phyloP scores from a whole-genome alignment of 2,888 invertebrate genomes.

The Panopea generosa region DNA sequence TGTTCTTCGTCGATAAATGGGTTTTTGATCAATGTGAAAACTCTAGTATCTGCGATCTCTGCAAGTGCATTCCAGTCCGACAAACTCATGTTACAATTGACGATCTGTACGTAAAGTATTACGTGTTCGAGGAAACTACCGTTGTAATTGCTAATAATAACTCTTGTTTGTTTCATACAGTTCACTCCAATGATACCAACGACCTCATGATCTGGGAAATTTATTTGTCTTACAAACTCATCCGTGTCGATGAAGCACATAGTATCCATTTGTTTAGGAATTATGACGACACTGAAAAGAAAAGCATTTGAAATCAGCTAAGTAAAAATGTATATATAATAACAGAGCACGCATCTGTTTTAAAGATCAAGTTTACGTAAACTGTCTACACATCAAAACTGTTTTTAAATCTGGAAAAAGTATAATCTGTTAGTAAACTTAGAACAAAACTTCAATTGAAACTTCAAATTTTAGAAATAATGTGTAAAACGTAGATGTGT shows the following conservation, averaged over 20 bases:
- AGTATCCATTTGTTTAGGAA: background rate
- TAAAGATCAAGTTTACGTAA: too few species aligned
- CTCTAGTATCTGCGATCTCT: constrained; percentile 6
- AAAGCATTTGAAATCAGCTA: background rate
- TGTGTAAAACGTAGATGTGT: too few species aligned
- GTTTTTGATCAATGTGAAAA: background rate
- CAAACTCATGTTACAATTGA: constrained; percentile 7
- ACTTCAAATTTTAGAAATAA: too few species aligned
- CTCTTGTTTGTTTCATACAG: constrained; percentile 9
- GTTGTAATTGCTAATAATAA: constrained; percentile 1
- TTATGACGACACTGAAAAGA: constrained; percentile 8
- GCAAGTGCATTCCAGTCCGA: constrained; percentile 18
- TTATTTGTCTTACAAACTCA: background rate
- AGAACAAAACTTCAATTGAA: too few species aligned
- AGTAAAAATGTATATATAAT: too few species aligned
- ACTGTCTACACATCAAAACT: too few species aligned
- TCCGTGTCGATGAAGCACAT: constrained; percentile 10
- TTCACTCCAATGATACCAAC: background rate
- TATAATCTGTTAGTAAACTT: too few species aligned
- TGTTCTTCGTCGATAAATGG: too few species aligned
- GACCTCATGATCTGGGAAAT: background rate
- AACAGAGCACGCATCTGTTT: too few species aligned
- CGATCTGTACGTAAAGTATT: constrained; percentile 9
- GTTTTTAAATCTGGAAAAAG: too few species aligned
- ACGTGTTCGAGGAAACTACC: background rate